phyloP scores from a whole-genome alignment of 35 echinoderm and acorn worm species.

The Ophioderma brevispina region DNA sequence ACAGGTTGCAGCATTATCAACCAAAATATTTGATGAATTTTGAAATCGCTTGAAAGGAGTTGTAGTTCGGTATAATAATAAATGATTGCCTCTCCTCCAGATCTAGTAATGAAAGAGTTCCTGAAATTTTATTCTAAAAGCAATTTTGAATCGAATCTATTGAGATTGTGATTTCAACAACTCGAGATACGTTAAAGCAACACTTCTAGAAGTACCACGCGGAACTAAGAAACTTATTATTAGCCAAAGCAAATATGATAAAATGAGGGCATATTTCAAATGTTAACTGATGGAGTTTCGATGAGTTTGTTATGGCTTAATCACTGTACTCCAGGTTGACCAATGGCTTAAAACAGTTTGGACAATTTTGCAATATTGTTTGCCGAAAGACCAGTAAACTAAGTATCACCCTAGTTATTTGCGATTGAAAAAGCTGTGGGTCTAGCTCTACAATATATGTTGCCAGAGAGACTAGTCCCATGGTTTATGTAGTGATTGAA shows the following conservation, averaged over 20 bases:
- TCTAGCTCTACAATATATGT: too few relatives aligned
- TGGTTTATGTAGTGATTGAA: too few relatives aligned
- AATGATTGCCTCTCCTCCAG: not conserved
- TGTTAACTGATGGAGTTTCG: not conserved
- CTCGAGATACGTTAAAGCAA: not conserved
- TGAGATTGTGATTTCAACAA: not conserved
- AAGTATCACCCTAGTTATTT: too few relatives aligned
- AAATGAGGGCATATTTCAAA: not conserved
- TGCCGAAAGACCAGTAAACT: too few relatives aligned
- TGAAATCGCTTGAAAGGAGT: not conserved
- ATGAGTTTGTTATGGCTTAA: not conserved
- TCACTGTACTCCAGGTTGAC: not conserved
- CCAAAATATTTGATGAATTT: not conserved
- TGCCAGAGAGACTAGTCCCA: too few relatives aligned
- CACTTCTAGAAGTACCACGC: not conserved
- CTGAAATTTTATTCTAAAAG: not conserved
- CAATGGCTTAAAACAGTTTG: too few relatives aligned
- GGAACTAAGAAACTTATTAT: not conserved
- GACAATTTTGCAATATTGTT: too few relatives aligned
- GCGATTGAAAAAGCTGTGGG: too few relatives aligned
- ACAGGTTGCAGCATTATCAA: not conserved
- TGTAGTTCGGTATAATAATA: not conserved
- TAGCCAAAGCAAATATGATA: not conserved
- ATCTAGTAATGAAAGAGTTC: not conserved
- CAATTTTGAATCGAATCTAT: too few relatives aligned